These are phyloP conservation scores for Lepisosteus oculatus DNA, from an alignment of 2,113 vertebrate genomes.

Conservation along the genomic window DNA sequence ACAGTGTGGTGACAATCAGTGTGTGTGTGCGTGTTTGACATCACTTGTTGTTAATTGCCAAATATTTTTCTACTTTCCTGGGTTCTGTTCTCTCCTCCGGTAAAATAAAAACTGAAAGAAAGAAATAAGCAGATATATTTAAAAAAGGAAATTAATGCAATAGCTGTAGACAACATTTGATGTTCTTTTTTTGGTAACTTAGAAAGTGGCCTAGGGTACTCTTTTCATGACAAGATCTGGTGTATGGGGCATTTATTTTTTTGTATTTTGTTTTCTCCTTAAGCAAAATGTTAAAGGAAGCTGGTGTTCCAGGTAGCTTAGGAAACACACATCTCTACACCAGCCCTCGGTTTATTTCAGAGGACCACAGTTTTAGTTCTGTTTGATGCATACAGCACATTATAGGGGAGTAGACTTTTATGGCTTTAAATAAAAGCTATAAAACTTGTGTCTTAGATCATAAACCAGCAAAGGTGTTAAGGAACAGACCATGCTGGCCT, in stretches of 20 bases:
- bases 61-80: conserved; percentile 60
- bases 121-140: not conserved
- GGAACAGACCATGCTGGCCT: too few species aligned
- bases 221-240: not conserved
- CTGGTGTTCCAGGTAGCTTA: too few species aligned
- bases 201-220: not conserved
- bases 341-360: too few species aligned
- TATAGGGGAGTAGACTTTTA: too few species aligned
- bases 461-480: too few species aligned
- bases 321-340: too few species aligned
- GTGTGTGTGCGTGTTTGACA: conserved; percentile 48
- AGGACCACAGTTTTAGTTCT: too few species aligned
- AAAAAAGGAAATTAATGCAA: not conserved
- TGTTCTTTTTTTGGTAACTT: not conserved
- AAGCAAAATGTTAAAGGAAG: too few species aligned
- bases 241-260: not conserved
- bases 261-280: too few species aligned
- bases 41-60: conserved; percentile 57
- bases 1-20: conserved; percentile 44
- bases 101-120: conserved; percentile 29
- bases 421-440: too few species aligned
- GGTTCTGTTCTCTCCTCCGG: conserved; percentile 32
- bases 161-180: conserved; percentile 2
- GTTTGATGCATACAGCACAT: too few species aligned
- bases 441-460: too few species aligned